Base-by-base conservation (phyloP, 1,140 invertebrate species). In the Drosophila bifasciata region DNA sequence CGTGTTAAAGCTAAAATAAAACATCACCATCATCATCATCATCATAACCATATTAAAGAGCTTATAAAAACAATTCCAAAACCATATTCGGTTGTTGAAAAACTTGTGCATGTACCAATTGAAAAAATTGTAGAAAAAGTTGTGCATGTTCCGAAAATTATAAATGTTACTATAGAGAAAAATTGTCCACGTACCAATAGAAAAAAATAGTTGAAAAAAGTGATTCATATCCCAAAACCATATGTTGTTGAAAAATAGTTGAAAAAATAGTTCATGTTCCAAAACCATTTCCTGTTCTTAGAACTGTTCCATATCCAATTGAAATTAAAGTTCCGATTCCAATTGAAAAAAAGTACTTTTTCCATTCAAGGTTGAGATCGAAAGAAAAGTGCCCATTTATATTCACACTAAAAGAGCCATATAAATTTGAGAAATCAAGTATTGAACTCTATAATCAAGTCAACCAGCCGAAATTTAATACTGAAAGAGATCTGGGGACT, bases 1-100 rank as follows among this genome's bases (percentile, higher is more conserved):
- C 66, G 41, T 0, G 41, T 79, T 23, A 84, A 72, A 44, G 92
- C 93, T 11, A 93, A 93, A 85, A 92, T 94, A 48, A 94, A 94
- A 71, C 93, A 94, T 67, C 93, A 94, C 69, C 93, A 94, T 74
- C 93, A 94, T 71, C 93, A 94, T 69, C 93, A 94, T 75, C 93
- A 94, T 67, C 93, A 94, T 85, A 93, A 93, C 78, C 93, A 94
- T 69, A 91, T 94, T 5, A 93, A 93, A 84, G 93, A 93, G 28
- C 91, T 94, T 13, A 92, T 94, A 36, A 93, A 94, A 84, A 93
- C 92, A 46, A 81, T 91, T 2, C 92, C 92, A 13, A 90, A 91
- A 58, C 92, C 92, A 5, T 92, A 91, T 76, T 85, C 91, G 0
- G 92, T 94, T 0, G 93, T n/a, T n/a, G n/a, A n/a, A n/a, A n/a